Percentiles rank a stretch among this genome's conserved stretches.
Conservation (phyloP, 1,140 invertebrate species). For the Camponotus vicinus region DNA sequence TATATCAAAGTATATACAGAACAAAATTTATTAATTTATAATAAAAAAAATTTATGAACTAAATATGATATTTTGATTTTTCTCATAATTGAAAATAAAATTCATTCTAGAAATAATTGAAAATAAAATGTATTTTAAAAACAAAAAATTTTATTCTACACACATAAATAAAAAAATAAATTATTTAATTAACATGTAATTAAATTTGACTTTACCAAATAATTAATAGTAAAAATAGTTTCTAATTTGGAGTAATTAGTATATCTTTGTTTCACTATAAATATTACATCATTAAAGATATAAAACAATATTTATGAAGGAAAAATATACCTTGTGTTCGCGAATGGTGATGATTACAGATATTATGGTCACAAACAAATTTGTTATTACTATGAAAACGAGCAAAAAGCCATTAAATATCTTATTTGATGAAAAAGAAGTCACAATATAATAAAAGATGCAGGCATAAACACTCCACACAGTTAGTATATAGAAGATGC, state of each 20-base stretch:
- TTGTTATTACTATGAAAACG: neutral
- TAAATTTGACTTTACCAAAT: neutral
- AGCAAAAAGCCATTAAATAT: neutral
- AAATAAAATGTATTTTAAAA: constrained; percentile 4
- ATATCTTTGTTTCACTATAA: neutral
- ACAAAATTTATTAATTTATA: neutral
- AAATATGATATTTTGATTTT: neutral
- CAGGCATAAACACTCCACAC: constrained; percentile 6
- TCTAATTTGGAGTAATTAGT: neutral
- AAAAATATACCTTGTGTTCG: neutral
- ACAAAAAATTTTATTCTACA: neutral
- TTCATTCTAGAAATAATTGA: neutral
- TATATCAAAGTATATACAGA: neutral
- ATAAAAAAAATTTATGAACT: too few species aligned
- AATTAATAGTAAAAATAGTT: neutral
- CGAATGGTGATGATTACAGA: neutral
- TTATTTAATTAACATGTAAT: neutral
- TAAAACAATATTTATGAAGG: neutral
- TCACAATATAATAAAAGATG: neutral
- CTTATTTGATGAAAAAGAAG: neutral
- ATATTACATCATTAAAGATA: neutral
- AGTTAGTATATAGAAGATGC: neutral
- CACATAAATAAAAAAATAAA: neutral
- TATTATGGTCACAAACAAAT: neutral
- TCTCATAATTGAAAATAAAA: too few species aligned